Evolutionary conservation across 1,140 invertebrate species (phyloP), one percentile per base, ranked within the genome.

Genomic region (Psilanteris sp.): DNA sequence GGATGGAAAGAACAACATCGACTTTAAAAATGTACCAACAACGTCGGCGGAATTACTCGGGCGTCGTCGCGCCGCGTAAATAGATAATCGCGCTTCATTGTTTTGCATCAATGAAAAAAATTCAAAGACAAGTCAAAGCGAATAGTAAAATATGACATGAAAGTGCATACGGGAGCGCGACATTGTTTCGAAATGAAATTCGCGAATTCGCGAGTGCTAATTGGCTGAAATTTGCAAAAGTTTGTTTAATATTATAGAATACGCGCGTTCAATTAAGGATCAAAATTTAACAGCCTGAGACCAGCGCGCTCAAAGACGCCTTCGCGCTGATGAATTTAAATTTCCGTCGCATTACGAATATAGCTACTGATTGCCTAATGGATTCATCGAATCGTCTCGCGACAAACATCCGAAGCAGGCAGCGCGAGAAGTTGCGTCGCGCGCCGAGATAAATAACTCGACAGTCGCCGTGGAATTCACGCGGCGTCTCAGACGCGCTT

Each of bases 91-190:
- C 44, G 55, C 7, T 72, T 72, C 67, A 72, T 72, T 72, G 67
- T 62, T 72, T 72, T 70, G 67, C 54, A 55, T 62, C 48, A 55
- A 62, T 72, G 57, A 55, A 62, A 72, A 70, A 72, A 72, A 55
- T 55, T 48, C 37, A 36, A 52, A 41, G 54, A 59, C 27, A 26
- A 59, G 66, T 70, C 66, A 70, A 70, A 70, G 66, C 66, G 66
- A 70, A 70, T 70, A 36, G 37, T 24, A 54, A 71, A 71, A 44
- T 29, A 36, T 39, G 43, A 61, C 34, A 61, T 70, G 54, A 70
- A 70, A 70, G 66, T 61, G 66, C 34, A 70, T 70, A 70, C 44
- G 36, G 20, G 27, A 70, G 36, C 20, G 54, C 54, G 54, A 61
- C 54, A 70, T 70, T 70, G 66, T 70, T 70, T 61, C 34, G 44